These are phyloP conservation scores for Drosophila nasuta DNA, from an alignment of 1,140 invertebrate genomes.

Conservation along the genomic window DNA sequence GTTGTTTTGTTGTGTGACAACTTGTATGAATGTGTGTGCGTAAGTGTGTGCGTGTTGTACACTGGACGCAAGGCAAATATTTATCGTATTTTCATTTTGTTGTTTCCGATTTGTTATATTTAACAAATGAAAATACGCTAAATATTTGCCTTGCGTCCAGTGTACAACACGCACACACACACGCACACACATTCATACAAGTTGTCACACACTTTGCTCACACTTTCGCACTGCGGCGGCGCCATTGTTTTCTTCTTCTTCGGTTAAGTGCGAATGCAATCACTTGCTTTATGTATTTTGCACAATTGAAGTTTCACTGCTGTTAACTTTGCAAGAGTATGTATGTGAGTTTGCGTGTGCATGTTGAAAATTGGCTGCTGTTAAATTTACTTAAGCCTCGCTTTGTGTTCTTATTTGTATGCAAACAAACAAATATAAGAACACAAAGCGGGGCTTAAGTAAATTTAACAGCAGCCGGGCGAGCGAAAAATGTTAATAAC, in stretches of 20 bases:
- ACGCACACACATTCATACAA: slow-evolving; percentile 46
- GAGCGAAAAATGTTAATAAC: slow-evolving; percentile 63
- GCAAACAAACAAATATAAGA: slow-evolving; percentile 2
- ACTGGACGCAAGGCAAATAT: slow-evolving; percentile 57
- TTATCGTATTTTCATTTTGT: slow-evolving; percentile 48
- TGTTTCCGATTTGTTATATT: neutral
- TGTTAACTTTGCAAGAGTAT: neutral
- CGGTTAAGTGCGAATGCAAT: slow-evolving; percentile 6
- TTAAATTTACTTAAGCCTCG: slow-evolving; percentile 31
- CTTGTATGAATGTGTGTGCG: slow-evolving; percentile 38
- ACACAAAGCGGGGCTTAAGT: slow-evolving; percentile 20
- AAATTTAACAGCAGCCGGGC: slow-evolving; percentile 33
- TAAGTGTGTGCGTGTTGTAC: slow-evolving; percentile 43
- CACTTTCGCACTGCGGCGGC: neutral
- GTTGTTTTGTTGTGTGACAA: neutral
- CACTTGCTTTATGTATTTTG: neutral
- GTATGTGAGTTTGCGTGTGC: slow-evolving; percentile 22
- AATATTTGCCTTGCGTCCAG: slow-evolving; percentile 57
- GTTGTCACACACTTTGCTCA: neutral
- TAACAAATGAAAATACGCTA: slow-evolving; percentile 42
- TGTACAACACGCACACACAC: slow-evolving; percentile 49
- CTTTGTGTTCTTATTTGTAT: slow-evolving; percentile 1
- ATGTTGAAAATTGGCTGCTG: slow-evolving; percentile 23
- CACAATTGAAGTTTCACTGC: neutral
- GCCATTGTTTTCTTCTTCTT: neutral